Base-by-base conservation (phyloP, 1,140 invertebrate species). In the Euborellia annulipes region DNA sequence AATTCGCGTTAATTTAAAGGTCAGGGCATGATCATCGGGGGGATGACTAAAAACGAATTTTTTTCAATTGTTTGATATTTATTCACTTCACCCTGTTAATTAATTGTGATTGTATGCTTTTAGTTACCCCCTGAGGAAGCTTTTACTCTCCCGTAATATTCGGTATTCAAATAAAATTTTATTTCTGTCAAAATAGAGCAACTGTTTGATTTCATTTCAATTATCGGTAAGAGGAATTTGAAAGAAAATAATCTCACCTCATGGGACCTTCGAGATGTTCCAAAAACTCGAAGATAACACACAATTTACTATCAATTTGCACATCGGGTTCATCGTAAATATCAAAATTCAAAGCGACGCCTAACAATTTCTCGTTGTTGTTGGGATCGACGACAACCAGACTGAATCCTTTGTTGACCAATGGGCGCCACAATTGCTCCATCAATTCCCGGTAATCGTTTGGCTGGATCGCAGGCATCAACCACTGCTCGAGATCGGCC, bases 401-500 rank as follows among this genome's bases (percentile, higher is more conserved):
- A 57, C 58, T 58, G 3, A 86, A 63, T 13, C 70, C 64, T 30
- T 76, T 75, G 14, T 73, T 68, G 1, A 87, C 56, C 6, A 87
- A 57, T 1, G 69, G 60, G 0, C 62, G 52, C 85, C 83, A 87
- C 3, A 82, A 64, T 14, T 64, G 62, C 9, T 71, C 67, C 45
- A 88, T 66, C 1, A 85, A 60, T 14, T 72, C 68, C 16, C 60
- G 63, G 59, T 86, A 88, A 58, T 86, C 82, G 2, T 62, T 56
- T 4, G 65, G 65, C 20, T 65, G 60, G 14, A 82, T 74, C 21
- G 75, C 71, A 11, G 73, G 73, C 44, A 73, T 73, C 8, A 84
- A 54, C 71, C 75, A 85, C 57, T 76, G 72, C 57, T 88, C 85
- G 50, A 90, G 57, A 56, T 89, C 84, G 0, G 82, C 84, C 63